These are phyloP conservation scores for Caenorhabditis japonica DNA, from an alignment of 2,888 invertebrate species.

Conservation along the genomic window DNA sequence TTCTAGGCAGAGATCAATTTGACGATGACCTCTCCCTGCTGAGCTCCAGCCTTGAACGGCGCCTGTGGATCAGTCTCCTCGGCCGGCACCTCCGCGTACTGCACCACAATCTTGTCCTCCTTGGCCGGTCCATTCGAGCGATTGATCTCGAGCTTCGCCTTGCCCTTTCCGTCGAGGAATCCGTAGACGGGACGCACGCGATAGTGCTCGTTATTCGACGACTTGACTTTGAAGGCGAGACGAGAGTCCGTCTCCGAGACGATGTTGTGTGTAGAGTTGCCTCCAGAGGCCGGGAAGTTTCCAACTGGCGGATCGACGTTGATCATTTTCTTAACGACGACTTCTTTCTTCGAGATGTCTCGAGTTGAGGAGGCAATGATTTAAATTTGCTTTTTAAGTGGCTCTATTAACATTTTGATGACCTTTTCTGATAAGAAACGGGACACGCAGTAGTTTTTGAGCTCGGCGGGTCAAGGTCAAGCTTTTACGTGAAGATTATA, in stretches of 20 bases:
- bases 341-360: constrained; percentile 18
- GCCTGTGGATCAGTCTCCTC: constrained; percentile 65
- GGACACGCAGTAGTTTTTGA: no score
- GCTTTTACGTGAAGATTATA: no score
- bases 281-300: constrained; percentile 64
- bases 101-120: constrained; percentile 62
- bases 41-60: constrained; percentile 62
- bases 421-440: constrained; percentile 21
- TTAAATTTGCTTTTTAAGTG: no score
- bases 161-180: constrained; percentile 57
- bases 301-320: constrained; percentile 66
- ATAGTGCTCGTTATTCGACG: constrained; percentile 68
- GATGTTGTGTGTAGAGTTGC: constrained; percentile 60
- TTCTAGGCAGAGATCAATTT: constrained; percentile 53
- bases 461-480: no score
- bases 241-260: constrained; percentile 59
- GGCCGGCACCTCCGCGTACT: constrained; percentile 62
- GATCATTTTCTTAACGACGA: constrained; percentile 29
- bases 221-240: constrained; percentile 68
- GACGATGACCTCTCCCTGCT: constrained; percentile 61
- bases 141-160: constrained; percentile 52
- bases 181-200: constrained; percentile 67
- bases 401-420: constrained; percentile 12
- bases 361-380: no score
- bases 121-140: constrained; percentile 56